Base-by-base conservation (phyloP, 2,797 vertebrate species). In the Manis crassicaudata region DNA sequence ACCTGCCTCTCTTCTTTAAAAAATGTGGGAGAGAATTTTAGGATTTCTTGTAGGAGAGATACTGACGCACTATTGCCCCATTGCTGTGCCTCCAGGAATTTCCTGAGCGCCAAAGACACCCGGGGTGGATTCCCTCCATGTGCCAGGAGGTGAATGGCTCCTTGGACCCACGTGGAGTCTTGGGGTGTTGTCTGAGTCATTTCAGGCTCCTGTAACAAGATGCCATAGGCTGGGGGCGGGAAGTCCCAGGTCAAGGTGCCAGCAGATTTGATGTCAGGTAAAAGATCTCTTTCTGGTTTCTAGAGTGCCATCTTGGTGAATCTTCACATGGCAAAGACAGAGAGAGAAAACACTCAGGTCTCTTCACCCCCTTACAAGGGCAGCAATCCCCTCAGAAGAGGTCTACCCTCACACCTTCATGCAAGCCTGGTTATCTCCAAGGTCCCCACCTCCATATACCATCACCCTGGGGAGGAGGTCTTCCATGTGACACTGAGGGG, bases 61-160 rank as follows among this genome's bases (percentile, higher is more conserved):
- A 76, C 3, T 46, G 11, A 7, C 35, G 0, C 37, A 35, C 27
- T 43, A 0, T 43, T 54, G 16, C 54, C n/a, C 40, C 12, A 20
- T 7, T 60, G 32, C 14, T 72, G 23, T 7, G 5, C 7, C 18
- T 73, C 37, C 1, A 58, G 12, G 77, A 29, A 5, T 70, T 83
- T 91, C 40, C 35, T 17, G 16, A 18, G 13, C 3, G 4, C 1
- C 35, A 56, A 37, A 67, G 14, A 25, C n/a, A 12, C 13, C 13
- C 4, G 9, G 17, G 3, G 16, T 1, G 23, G 12, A 37, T 46
- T 77, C 21, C 6, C 4, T 54, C 13, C 35, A 1, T 20, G 13
- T 32, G 1, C 56, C 6, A 14, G 62, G 16, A 73, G 75, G 21
- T 16, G 12, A 70, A 20, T 23, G 8, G 23, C 23, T 27, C 52